Conservation (phyloP, 2,888 invertebrate genomes). For the Acanthacorydalis orientalis region DNA sequence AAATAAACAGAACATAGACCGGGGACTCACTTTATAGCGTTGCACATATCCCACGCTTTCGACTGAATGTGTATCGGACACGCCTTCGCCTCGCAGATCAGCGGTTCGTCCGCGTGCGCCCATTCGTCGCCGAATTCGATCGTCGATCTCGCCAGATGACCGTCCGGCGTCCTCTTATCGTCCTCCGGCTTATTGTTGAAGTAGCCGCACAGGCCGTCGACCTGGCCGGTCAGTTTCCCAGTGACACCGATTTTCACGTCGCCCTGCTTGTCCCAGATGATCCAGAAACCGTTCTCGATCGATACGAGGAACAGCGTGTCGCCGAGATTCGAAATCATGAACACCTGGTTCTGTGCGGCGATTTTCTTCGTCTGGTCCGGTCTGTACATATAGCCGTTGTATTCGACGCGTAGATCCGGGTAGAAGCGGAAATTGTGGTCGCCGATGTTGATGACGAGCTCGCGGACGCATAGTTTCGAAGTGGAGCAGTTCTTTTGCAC, state of each 20-base stretch:
- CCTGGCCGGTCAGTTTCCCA: slow-evolving; percentile 38
- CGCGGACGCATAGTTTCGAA: slow-evolving; percentile 38
- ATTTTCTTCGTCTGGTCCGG: slow-evolving; percentile 41
- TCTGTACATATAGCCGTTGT: slow-evolving; percentile 46
- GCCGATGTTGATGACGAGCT: slow-evolving; percentile 44
- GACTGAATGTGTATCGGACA: slow-evolving; percentile 45
- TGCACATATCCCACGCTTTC: slow-evolving; percentile 49
- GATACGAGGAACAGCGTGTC: slow-evolving; percentile 51
- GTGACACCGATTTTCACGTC: slow-evolving; percentile 56
- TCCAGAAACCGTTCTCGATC: slow-evolving; percentile 53
- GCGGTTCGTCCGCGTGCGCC: slow-evolving; percentile 37
- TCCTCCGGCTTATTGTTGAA: slow-evolving; percentile 48
- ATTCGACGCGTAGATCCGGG: slow-evolving; percentile 46
- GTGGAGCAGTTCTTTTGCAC: slow-evolving; percentile 49
- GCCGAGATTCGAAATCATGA: slow-evolving; percentile 51
- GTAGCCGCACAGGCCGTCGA: slow-evolving; percentile 68
- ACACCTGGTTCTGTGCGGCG: slow-evolving; percentile 41
- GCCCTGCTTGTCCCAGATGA: slow-evolving; percentile 49
- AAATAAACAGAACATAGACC: too few relatives aligned
- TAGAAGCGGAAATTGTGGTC: slow-evolving; percentile 39
- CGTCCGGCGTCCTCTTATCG: slow-evolving; percentile 56
- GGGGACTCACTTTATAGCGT: slow-evolving; percentile 42
- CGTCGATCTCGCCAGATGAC: slow-evolving; percentile 38
- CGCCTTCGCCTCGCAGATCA: slow-evolving; percentile 38
- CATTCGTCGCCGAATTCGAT: slow-evolving; percentile 64